These are phyloP conservation scores for Amphibalanus amphitrite DNA, from an alignment of 1,140 invertebrate genomes.

Conservation along the genomic window DNA sequence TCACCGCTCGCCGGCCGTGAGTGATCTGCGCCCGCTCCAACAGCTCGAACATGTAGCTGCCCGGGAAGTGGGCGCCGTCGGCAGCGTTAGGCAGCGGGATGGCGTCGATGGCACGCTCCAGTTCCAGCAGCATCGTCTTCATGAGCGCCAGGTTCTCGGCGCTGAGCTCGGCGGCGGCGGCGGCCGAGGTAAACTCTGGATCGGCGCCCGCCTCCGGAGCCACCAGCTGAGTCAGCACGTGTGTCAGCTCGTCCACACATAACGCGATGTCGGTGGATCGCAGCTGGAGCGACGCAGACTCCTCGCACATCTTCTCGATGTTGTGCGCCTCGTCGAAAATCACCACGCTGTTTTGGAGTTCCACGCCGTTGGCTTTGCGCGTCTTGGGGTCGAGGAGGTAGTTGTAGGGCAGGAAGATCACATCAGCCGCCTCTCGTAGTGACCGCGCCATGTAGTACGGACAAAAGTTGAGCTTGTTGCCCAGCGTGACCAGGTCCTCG, in stretches of 20 bases:
- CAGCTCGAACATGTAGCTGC: slow-evolving; percentile 56
- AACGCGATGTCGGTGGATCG: slow-evolving; percentile 61
- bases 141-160: background rate
- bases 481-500: slow-evolving; percentile 77
- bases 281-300: slow-evolving; percentile 77
- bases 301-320: slow-evolving; percentile 92
- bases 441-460: slow-evolving; percentile 86
- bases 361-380: slow-evolving; percentile 45
- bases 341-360: slow-evolving; percentile 32
- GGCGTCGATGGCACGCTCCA: slow-evolving; percentile 60
- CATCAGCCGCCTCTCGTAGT: slow-evolving; percentile 66
- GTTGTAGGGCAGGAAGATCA: slow-evolving; percentile 97
- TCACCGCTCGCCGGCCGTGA: slow-evolving; percentile 30
- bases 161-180: slow-evolving; percentile 1
- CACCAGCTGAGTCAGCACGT: slow-evolving; percentile 15
- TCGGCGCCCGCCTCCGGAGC: background rate
- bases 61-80: slow-evolving; percentile 47
- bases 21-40: slow-evolving; percentile 45
- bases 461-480: slow-evolving; percentile 73
- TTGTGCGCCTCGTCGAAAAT: slow-evolving; percentile 99
- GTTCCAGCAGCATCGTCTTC: slow-evolving; percentile 28
- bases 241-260: slow-evolving; percentile 58
- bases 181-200: background rate
- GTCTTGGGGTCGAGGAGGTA: slow-evolving; percentile 85
- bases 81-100: slow-evolving; percentile 37